Conservation (phyloP, 2,113 vertebrate species). For the Petaurus breviceps region DNA sequence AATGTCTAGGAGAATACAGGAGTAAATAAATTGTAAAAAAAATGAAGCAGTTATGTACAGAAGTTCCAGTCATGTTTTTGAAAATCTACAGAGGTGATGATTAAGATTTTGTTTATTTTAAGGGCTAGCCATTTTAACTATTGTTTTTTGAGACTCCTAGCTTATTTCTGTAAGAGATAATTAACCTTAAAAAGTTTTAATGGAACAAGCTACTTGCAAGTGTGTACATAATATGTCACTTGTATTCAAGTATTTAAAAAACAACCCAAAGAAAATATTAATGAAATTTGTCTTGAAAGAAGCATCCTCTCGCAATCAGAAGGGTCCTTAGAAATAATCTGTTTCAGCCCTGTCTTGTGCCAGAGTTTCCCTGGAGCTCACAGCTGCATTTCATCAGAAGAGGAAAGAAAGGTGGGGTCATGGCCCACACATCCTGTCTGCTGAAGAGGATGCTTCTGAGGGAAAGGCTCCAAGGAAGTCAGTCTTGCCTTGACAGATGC, state of each 20-base stretch:
- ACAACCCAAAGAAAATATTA: not conserved
- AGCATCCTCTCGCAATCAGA: not conserved
- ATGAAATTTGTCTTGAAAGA: not conserved
- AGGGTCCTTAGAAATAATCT: not conserved
- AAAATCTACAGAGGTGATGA: slow-evolving; percentile 7
- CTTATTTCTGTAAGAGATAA: slow-evolving; percentile 28
- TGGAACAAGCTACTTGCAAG: not conserved
- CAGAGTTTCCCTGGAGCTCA: not conserved
- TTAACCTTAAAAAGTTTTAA: not conserved
- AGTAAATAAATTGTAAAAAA: not conserved
- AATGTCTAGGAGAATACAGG: not conserved
- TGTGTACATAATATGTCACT: not conserved
- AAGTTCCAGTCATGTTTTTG: not conserved
- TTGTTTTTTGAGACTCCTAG: not conserved
- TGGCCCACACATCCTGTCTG: not conserved
- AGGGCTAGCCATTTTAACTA: not conserved
- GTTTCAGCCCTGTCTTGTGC: not conserved
- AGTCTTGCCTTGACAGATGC: not conserved
- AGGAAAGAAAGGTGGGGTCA: not conserved
- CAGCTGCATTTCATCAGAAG: slow-evolving; percentile 1
- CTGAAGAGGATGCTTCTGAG: not conserved
- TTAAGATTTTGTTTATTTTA: slow-evolving; percentile 12
- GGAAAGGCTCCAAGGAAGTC: not conserved
- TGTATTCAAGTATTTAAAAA: not conserved
- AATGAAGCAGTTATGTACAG: not conserved